A percentile compares a stretch with the other conserved stretches of the same genome.
phyloP scores from a whole-genome alignment of 2,113 vertebrate genomes.

The Melanotaenia duboulayi region DNA sequence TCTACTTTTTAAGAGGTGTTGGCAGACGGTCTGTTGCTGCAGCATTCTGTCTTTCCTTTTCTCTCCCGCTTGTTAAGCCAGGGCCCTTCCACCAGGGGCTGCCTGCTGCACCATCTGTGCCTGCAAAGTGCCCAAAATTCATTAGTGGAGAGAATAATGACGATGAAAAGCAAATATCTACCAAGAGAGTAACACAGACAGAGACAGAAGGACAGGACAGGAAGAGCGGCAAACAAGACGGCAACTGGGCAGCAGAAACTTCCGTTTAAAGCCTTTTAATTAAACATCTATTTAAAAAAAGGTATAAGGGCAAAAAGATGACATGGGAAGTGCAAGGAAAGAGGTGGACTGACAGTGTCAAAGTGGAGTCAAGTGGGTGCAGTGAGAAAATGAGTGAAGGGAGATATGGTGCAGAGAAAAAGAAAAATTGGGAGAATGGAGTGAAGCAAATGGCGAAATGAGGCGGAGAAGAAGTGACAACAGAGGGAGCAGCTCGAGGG shows the following conservation, averaged over 20 bases:
- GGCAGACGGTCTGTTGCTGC: conserved; percentile 47
- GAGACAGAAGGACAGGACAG: conserved; percentile 4
- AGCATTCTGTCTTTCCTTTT: conserved; percentile 27
- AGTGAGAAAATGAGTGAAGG: conserved; percentile 36
- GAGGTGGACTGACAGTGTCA: conserved; percentile 8
- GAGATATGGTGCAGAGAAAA: conserved; percentile 43
- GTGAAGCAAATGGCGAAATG: conserved; percentile 63
- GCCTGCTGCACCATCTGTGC: conserved; percentile 76
- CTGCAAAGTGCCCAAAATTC: conserved; percentile 72
- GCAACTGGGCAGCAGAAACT: conserved; percentile 15
- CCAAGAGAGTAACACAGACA: conserved; percentile 33
- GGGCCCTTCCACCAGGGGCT: conserved; percentile 48
- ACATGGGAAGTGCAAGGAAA: conserved; percentile 6
- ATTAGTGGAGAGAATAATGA: conserved; percentile 64
- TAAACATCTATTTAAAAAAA: conserved; percentile 43
- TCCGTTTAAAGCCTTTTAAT: conserved; percentile 53
- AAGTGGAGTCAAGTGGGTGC: conserved; percentile 41
- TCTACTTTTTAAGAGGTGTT: conserved; percentile 34
- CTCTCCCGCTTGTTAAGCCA: conserved; percentile 44
- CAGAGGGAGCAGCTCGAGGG: conserved; percentile 27
- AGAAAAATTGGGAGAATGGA: conserved; percentile 45
- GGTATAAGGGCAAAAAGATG: conserved; percentile 2
- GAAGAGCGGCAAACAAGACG: conserved; percentile 12
- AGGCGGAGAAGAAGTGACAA: conserved; percentile 52
- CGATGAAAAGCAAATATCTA: conserved; percentile 46